These are phyloP conservation scores for Natator depressus DNA, from an alignment of 2,113 vertebrate species.

Conservation along the genomic window DNA sequence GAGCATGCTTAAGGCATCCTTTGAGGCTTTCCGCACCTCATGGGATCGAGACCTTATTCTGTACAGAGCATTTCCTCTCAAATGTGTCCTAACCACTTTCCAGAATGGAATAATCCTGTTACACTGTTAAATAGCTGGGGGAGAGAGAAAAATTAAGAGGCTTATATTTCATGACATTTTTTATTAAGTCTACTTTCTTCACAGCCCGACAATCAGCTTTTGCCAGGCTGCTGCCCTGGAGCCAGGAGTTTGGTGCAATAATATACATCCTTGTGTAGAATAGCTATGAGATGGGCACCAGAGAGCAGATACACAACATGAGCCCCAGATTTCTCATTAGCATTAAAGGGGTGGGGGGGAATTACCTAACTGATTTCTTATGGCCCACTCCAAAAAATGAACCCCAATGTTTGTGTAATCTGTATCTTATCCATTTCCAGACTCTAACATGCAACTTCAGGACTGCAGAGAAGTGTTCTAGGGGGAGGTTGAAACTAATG, in stretches of 20 bases:
- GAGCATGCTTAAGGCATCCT: neutral
- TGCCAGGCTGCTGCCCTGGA: neutral
- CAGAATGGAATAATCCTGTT: neutral
- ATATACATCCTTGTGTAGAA: neutral
- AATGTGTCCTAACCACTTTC: neutral
- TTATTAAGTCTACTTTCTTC: neutral
- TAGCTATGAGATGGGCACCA: neutral
- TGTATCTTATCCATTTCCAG: slow-evolving; percentile 63
- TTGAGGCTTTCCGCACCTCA: neutral
- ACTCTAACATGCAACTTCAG: slow-evolving; percentile 43
- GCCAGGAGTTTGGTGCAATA: neutral
- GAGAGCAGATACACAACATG: neutral
- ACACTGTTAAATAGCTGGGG: neutral
- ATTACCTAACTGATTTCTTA: slow-evolving; percentile 52
- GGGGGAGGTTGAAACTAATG: slow-evolving; percentile 77
- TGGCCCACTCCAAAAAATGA: slow-evolving; percentile 48
- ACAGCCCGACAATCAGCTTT: neutral
- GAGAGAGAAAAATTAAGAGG: neutral
- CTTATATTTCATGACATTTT: neutral
- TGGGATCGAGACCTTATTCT: neutral
- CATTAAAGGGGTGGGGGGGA: slow-evolving; percentile 7
- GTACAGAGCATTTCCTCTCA: neutral
- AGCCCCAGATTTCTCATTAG: slow-evolving; percentile 23
- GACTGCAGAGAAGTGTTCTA: slow-evolving; percentile 70
- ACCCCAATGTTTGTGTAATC: slow-evolving; percentile 1